A percentile compares a stretch with the other conserved stretches of the same genome.
Evolutionary conservation across 2,797 vertebrate species (phyloP).

Genomic region (Anabas testudineus): DNA sequence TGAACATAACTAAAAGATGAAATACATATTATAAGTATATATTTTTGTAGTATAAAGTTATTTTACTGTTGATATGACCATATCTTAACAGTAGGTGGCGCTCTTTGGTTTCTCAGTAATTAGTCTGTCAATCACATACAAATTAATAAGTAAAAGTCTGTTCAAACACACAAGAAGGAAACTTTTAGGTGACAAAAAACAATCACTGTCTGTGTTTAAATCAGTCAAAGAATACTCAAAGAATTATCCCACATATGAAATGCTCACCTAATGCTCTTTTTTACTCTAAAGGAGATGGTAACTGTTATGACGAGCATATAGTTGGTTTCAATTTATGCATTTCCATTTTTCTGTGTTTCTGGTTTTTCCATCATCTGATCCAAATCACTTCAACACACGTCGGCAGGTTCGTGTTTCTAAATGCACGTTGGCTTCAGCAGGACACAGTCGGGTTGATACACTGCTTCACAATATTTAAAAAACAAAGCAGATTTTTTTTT

Average conservation of each 20-base stretch:
- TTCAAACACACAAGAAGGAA: no score
- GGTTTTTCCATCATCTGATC: slow-evolving; percentile 12
- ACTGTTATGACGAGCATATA: neutral
- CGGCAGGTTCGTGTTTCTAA: neutral
- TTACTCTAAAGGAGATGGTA: neutral
- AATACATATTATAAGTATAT: neutral
- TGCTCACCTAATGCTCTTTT: no score
- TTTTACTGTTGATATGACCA: neutral
- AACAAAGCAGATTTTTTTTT: slow-evolving; percentile 45
- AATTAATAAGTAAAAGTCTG: no score
- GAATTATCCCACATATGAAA: no score
- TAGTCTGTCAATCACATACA: neutral
- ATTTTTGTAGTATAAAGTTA: no score
- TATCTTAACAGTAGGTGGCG: slow-evolving; percentile 44
- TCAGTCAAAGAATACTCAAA: no score
- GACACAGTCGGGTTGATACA: slow-evolving; percentile 4
- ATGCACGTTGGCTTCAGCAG: neutral
- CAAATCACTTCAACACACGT: slow-evolving; percentile 1
- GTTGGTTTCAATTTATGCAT: neutral
- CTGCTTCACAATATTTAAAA: slow-evolving; percentile 48
- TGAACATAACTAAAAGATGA: no score
- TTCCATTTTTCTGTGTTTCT: neutral
- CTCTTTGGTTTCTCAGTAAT: slow-evolving; percentile 29
- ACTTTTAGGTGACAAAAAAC: no score
- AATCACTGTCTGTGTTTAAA: no score